Base-by-base conservation (phyloP, 2,113 vertebrate genomes). In the Lontra canadensis region DNA sequence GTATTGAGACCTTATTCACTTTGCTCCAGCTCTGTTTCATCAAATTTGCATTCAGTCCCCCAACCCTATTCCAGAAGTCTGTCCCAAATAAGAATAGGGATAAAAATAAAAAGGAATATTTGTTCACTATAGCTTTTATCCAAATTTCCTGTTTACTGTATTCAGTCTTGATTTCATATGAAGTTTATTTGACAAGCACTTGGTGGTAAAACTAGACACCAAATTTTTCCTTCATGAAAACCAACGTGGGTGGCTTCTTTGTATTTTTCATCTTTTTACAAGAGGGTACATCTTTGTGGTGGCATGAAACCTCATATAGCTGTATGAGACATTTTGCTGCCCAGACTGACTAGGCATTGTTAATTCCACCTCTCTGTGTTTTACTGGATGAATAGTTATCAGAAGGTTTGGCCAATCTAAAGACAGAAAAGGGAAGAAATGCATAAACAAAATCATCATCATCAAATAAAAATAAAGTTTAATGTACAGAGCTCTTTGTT, bases 151-250 rank as follows among this genome's bases (percentile, higher is more conserved):
- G 80, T 97, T 97, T 97, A 95, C 61, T 87, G 21, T 90, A 89
- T 63, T 94, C 86, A 95, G 85, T 69, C 81, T 78, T 93, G 71
- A 97, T 65, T 96, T 95, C 71, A 82, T 67, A 83, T 88, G 63
- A 88, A 92, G 79, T 94, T 96, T 95, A 94, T 97, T 59, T 91
- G 78, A 97, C 93, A 96, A 95, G 88, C 78, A 95, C 79, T 97
- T 97, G 90, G 91, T 97, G 85, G 86, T 90, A 94, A 97, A 74
- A 93, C 79, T 94, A 94, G 86, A 96, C 42, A 96, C 73, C 61
- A 96, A 93, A 90, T 52, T 79, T 97, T 88, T 92, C 78, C 91
- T 96, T 95, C 89, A 83, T 89, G 79, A 88, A 96, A 98, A 88
- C 65, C 67, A 97, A 55, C 0, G n/a, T 95, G 95, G 94, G 90